Evolutionary conservation across 1,140 invertebrate species (phyloP), one percentile per base, ranked within the genome.

Genomic region (Listronotus bonariensis): DNA sequence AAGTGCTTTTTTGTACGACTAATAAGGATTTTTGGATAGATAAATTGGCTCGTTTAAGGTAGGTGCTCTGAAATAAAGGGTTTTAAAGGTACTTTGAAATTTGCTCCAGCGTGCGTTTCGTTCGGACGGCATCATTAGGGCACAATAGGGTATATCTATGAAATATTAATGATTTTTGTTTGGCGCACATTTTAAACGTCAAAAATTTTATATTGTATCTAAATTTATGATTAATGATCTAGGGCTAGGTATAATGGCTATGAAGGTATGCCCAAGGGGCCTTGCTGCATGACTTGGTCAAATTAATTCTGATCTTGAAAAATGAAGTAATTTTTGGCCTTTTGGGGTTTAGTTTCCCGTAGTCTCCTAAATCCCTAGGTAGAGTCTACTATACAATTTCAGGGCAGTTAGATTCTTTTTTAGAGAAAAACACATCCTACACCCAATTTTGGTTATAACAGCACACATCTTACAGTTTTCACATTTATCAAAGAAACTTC

Each of bases 131-230:
- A 76, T 75, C 72, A 75, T 74, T 74, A 74, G 43, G 48, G 53
- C 10, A 72, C 72, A 77, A 74, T 70, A 72, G 68, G 38, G 49
- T 49, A 63, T 72, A 63, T 73, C 60, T 67, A 72, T 72, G 68
- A 75, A 74, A 75, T 76, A 76, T 77, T 77, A 77, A 76, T 77
- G 73, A 76, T 75, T 72, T 70, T 74, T 70, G 71, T 76, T 76
- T 72, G 72, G 68, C 63, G 70, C 71, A 73, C 68, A 68, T 73
- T 74, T 70, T 53, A 69, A 72, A 72, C 71, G 74, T 77, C 75
- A 76, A 76, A 77, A 77, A 76, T 72, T 40, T 73, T 65, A 70
- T 72, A 73, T 73, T 77, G 72, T 75, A 66, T 55, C 68, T 67
- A 69, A 67, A 73, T 76, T 71, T 77, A 76, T 77, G 76, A 77